Conservation (phyloP, 1,140 invertebrate genomes). For the Drosophila kohkoa region DNA sequence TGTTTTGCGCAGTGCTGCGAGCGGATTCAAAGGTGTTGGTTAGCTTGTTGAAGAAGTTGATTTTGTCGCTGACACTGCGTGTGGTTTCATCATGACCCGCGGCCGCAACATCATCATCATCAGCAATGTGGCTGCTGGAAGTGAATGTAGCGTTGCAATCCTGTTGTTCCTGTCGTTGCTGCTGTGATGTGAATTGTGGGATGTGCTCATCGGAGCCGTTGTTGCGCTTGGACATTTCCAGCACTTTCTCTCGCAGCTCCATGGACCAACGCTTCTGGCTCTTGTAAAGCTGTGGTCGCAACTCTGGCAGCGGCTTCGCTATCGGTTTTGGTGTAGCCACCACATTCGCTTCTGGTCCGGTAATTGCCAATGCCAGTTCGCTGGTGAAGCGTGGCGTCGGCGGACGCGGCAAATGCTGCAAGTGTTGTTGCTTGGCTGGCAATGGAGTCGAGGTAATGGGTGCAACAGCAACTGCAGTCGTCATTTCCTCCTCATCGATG, state of each 20-base stretch:
- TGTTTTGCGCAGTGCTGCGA: conserved; percentile 6
- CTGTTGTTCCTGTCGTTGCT: conserved; percentile 29
- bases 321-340: conserved; percentile 15
- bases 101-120: not conserved
- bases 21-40: conserved; percentile 72
- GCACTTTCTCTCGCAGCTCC: conserved; percentile 72
- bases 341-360: conserved; percentile 31
- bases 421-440: not conserved
- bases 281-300: conserved; percentile 68
- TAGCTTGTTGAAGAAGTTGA: conserved; percentile 78
- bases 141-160: not conserved
- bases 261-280: conserved; percentile 70
- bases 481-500: conserved; percentile 66
- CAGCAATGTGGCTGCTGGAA: not conserved
- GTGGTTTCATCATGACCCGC: conserved; percentile 1
- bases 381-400: conserved; percentile 59
- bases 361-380: conserved; percentile 44
- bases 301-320: conserved; percentile 2
- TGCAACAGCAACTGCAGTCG: not conserved
- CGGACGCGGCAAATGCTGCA: not conserved
- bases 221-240: conserved; percentile 76
- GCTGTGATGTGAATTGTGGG: not conserved
- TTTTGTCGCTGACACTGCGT: conserved; percentile 72
- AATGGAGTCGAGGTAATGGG: conserved; percentile 58
- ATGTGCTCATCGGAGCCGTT: conserved; percentile 50